Percentiles rank a stretch among this genome's conserved stretches.
Conservation (phyloP, 2,888 invertebrate species). For the Perizoma flavofasciatum region DNA sequence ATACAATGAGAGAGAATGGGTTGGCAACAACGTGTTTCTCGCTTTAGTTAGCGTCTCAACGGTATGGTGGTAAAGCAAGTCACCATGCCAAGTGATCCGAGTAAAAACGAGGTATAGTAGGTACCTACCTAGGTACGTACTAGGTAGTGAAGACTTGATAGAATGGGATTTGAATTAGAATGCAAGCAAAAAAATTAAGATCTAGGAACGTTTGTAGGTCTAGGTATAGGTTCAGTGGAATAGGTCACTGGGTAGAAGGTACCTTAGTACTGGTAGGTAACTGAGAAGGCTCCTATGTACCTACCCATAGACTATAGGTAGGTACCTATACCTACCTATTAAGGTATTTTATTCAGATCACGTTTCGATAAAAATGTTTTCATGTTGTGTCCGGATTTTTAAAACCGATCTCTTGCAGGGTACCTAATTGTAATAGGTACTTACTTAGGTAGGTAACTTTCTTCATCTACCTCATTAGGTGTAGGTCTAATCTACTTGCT, state of each 20-base stretch:
- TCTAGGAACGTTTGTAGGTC: too few relatives aligned
- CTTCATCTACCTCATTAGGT: too few relatives aligned
- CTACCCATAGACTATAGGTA: background rate
- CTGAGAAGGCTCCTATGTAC: background rate
- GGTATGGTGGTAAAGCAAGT: conserved; percentile 58
- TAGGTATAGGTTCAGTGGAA: too few relatives aligned
- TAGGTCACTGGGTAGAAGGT: background rate
- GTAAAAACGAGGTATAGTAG: conserved; percentile 15
- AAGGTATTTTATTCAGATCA: too few relatives aligned
- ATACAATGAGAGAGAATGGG: conserved; percentile 74
- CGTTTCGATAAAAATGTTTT: too few relatives aligned
- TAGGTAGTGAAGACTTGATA: conserved; percentile 10
- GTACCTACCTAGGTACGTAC: too few relatives aligned
- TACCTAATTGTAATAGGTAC: too few relatives aligned
- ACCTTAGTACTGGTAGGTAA: background rate
- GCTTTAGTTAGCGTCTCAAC: conserved; percentile 55
- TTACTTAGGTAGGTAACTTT: too few relatives aligned
- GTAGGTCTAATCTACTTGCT: too few relatives aligned
- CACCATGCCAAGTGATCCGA: conserved; percentile 43
- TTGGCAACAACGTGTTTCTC: conserved; percentile 46
- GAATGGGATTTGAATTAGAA: conserved; percentile 41
- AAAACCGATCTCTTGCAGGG: too few relatives aligned
- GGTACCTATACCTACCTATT: too few relatives aligned
- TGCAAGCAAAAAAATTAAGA: conserved; percentile 1
- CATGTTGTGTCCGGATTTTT: too few relatives aligned